A percentile compares a stretch with the other conserved stretches of the same genome.
Conservation (phyloP, 2,113 vertebrate species). For the Protobothrops flavoviridis region DNA sequence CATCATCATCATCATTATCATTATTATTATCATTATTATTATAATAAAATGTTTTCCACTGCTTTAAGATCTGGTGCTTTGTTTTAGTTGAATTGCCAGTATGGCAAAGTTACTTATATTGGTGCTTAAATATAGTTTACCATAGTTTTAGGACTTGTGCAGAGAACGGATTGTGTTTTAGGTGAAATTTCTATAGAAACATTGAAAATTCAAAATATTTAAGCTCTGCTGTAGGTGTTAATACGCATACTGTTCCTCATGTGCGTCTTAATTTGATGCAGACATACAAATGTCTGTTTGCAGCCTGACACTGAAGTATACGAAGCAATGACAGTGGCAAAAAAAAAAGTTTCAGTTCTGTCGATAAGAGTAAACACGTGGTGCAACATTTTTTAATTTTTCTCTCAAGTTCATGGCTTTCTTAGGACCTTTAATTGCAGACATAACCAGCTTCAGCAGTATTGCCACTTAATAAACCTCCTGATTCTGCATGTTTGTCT, state of each 20-base stretch:
- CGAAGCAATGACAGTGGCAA: background rate
- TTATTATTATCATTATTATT: too few relatives aligned
- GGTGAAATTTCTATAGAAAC: background rate
- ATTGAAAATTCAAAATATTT: background rate
- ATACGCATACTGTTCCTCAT: background rate
- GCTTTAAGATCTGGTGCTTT: background rate
- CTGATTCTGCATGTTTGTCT: background rate
- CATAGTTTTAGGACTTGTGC: background rate
- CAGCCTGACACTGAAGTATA: background rate
- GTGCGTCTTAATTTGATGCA: background rate
- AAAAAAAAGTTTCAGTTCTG: background rate
- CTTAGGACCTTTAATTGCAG: background rate
- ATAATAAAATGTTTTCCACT: too few relatives aligned
- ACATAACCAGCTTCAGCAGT: background rate
- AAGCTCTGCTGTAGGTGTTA: background rate
- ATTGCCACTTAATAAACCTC: background rate
- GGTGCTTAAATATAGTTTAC: background rate
- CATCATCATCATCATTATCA: too few relatives aligned
- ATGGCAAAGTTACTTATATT: background rate
- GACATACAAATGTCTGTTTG: background rate
- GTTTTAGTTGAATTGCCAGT: background rate
- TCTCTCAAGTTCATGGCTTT: background rate
- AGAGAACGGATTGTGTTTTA: background rate
- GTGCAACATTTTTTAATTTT: background rate
- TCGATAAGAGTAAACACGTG: background rate